Percentiles rank a stretch among this genome's conserved stretches.
These are phyloP conservation scores for Proisotoma minuta DNA, from an alignment of 2,888 invertebrate genomes.

Conservation along the genomic window DNA sequence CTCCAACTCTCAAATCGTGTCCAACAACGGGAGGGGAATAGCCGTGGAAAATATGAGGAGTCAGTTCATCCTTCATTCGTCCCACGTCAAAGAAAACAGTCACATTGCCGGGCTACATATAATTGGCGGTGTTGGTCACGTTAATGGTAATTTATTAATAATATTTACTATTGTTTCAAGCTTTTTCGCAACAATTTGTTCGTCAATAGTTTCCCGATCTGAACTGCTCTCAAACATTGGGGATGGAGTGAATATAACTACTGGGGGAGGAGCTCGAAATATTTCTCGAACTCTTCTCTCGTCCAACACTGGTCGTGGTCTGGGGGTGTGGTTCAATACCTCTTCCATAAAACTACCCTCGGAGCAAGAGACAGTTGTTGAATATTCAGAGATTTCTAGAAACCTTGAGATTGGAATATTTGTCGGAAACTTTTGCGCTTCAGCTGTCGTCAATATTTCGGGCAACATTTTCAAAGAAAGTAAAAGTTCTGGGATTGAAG, in stretches of 20 bases:
- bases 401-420: constrained; percentile 84
- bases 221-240: constrained; percentile 85
- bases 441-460: constrained; percentile 79
- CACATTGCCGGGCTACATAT: constrained; percentile 88
- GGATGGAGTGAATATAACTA: constrained; percentile 92
- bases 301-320: constrained; percentile 81
- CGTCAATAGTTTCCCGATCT: constrained; percentile 85
- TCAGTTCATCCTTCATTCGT: constrained; percentile 76
- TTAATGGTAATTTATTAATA: too few species aligned
- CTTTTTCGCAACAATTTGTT: too few species aligned
- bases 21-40: constrained; percentile 92
- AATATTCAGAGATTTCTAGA: constrained; percentile 78
- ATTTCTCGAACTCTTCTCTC: constrained; percentile 79
- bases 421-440: constrained; percentile 88
- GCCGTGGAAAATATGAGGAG: constrained; percentile 86
- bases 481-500: constrained; percentile 69
- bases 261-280: constrained; percentile 88
- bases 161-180: too few species aligned
- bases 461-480: constrained; percentile 83
- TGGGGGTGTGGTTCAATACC: constrained; percentile 85
- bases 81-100: constrained; percentile 77
- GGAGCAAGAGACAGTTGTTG: constrained; percentile 79
- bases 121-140: constrained; percentile 83
- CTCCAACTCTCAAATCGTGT: constrained; percentile 73
- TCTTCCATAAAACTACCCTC: constrained; percentile 74